phyloP scores from a whole-genome alignment of 1,140 invertebrate genomes.

The Lysiphlebus fabarum region DNA sequence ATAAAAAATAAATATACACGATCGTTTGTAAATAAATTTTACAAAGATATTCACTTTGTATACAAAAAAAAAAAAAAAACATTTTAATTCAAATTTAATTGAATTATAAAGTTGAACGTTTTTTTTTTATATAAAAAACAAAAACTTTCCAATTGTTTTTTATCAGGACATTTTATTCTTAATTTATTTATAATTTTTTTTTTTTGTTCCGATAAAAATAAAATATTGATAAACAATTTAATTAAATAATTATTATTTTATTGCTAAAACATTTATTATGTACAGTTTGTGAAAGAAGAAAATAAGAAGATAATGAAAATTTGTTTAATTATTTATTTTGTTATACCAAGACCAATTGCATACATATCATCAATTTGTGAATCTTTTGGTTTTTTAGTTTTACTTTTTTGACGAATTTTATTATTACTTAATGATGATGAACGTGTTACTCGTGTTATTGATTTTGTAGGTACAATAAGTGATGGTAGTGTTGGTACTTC shows the following conservation, averaged over 20 bases:
- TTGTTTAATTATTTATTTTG: constrained; percentile 24
- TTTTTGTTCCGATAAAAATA: too few species aligned
- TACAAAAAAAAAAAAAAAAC: too few species aligned
- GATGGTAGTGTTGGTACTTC: constrained; percentile 29
- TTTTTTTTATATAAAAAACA: too few species aligned
- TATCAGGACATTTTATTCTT: too few species aligned
- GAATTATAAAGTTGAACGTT: too few species aligned
- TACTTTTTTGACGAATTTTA: constrained; percentile 18
- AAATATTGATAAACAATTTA: not conserved
- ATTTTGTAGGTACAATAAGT: constrained; percentile 15
- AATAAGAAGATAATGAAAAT: constrained; percentile 11
- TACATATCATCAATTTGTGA: constrained; percentile 39
- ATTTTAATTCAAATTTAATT: too few species aligned
- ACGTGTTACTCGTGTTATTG: constrained; percentile 11
- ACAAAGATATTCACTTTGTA: too few species aligned
- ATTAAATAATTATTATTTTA: constrained; percentile 14
- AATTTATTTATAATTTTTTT: too few species aligned
- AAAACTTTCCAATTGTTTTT: too few species aligned
- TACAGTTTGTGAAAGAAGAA: constrained; percentile 12
- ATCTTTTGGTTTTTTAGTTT: constrained; percentile 33
- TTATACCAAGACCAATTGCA: constrained; percentile 40
- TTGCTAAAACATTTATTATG: constrained; percentile 3
- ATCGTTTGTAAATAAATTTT: too few species aligned
- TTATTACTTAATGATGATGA: constrained; percentile 24
- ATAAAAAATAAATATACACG: too few species aligned